A percentile compares a stretch with the other conserved stretches of the same genome.
Evolutionary conservation across 2,113 vertebrate genomes (phyloP).

Genomic region (Syrrhaptes paradoxus): DNA sequence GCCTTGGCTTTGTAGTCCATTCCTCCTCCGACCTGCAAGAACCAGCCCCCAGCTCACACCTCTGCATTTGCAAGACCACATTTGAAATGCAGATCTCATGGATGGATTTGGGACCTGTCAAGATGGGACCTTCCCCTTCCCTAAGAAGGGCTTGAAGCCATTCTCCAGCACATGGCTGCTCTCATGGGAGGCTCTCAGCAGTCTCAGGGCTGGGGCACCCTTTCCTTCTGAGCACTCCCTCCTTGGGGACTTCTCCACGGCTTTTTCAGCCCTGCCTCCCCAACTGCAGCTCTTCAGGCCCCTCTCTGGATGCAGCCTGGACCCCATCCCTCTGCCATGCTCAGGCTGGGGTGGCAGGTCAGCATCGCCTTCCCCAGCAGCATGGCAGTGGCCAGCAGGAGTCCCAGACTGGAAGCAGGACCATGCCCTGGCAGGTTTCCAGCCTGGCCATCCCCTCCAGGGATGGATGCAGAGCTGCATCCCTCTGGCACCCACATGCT

Average conservation of each 20-base stretch:
- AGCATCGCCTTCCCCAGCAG: not conserved
- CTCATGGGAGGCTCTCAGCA: not conserved
- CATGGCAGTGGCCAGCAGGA: not conserved
- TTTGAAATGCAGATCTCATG: not conserved
- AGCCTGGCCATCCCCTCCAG: not conserved
- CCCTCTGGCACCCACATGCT: not conserved
- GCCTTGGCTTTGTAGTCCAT: constrained; percentile 43
- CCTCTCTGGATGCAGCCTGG: not conserved
- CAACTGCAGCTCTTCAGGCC: not conserved
- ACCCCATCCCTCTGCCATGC: not conserved
- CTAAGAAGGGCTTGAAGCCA: not conserved
- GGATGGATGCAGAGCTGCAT: not conserved
- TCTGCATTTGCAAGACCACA: not conserved
- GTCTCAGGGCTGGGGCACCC: not conserved
- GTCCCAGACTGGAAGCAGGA: not conserved
- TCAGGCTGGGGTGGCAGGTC: not conserved
- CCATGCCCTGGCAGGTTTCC: not conserved
- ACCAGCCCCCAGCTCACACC: not conserved
- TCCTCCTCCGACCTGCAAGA: constrained; percentile 31
- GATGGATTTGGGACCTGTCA: not conserved
- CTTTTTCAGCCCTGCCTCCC: not conserved
- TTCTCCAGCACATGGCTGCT: not conserved
- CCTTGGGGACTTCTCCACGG: not conserved
- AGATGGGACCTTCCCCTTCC: not conserved
- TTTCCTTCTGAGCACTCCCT: not conserved